These are phyloP conservation scores for Hirtodrosophila trivittata DNA, from an alignment of 2,888 invertebrate species.

Conservation along the genomic window DNA sequence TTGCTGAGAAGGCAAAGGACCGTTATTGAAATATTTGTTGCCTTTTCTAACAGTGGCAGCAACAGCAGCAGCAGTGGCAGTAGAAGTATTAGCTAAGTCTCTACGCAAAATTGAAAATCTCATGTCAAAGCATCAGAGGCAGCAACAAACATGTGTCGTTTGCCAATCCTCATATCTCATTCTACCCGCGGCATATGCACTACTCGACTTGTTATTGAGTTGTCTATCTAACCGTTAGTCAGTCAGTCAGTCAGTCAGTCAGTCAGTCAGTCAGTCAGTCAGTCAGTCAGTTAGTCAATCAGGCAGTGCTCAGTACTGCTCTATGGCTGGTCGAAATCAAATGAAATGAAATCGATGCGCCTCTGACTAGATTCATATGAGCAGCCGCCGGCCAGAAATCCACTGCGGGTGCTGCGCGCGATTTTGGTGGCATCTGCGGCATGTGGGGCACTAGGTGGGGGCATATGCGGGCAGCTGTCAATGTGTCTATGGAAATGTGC, in stretches of 20 bases:
- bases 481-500: conserved; percentile 78
- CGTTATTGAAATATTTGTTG: conserved; percentile 69
- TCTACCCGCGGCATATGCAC: conserved; percentile 48
- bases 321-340: conserved; percentile 64
- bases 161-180: conserved; percentile 9
- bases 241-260: conserved; percentile 24
- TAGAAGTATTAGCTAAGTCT: conserved; percentile 36
- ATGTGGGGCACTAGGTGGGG: conserved; percentile 1
- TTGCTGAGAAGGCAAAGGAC: conserved; percentile 35
- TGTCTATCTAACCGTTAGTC: conserved; percentile 61
- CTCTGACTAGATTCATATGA: conserved; percentile 75
- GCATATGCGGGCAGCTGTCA: conserved; percentile 76
- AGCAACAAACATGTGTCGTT: conserved; percentile 59
- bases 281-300: conserved; percentile 1
- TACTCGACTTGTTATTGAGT: conserved; percentile 68
- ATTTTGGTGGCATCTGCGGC: conserved; percentile 16
- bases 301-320: conserved; percentile 7
- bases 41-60: conserved; percentile 17
- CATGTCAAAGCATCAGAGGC: conserved; percentile 41
- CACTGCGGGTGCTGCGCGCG: conserved; percentile 28
- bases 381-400: conserved; percentile 49
- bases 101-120: conserved; percentile 68
- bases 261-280: conserved; percentile 31
- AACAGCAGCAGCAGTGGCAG: conserved; percentile 15
- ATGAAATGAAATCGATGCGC: conserved; percentile 80